A percentile compares a stretch with the other conserved stretches of the same genome.
These are phyloP conservation scores for Ceramica pisi DNA, from an alignment of 2,888 invertebrate species.

Conservation along the genomic window DNA sequence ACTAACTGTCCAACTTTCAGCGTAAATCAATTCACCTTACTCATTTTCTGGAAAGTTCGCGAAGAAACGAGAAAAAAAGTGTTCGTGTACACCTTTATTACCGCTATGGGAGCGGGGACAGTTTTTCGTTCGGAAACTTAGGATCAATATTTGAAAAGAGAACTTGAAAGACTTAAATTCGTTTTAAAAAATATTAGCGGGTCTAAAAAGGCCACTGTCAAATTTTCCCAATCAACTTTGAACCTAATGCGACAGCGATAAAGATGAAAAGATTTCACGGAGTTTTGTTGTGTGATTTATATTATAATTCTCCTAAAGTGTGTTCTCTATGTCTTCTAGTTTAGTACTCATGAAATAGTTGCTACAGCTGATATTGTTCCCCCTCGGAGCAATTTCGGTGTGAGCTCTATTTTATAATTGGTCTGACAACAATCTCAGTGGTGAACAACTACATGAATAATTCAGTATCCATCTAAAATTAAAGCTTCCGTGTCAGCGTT, in stretches of 20 bases:
- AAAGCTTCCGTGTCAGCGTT: slow-evolving; percentile 40
- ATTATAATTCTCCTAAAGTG: too few species aligned
- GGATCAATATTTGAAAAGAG: slow-evolving; percentile 29
- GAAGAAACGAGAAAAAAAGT: slow-evolving; percentile 64
- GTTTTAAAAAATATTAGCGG: too few species aligned
- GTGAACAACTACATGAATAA: slow-evolving; percentile 40
- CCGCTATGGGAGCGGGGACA: slow-evolving; percentile 62
- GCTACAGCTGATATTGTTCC: slow-evolving; percentile 13
- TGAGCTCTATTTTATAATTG: slow-evolving; percentile 29
- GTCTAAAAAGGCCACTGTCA: too few species aligned
- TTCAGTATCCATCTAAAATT: slow-evolving; percentile 47
- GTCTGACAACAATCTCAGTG: slow-evolving; percentile 35
- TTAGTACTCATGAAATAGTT: neutral
- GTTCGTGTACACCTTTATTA: slow-evolving; percentile 64
- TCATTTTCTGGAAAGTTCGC: slow-evolving; percentile 62
- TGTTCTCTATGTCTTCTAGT: slow-evolving; percentile 19
- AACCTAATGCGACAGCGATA: too few species aligned
- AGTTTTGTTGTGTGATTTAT: too few species aligned
- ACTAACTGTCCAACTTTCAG: slow-evolving; percentile 74
- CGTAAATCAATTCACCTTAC: slow-evolving; percentile 76
- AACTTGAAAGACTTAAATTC: slow-evolving; percentile 27
- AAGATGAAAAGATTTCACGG: too few species aligned
- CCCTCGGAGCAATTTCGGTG: slow-evolving; percentile 21
- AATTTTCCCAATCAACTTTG: too few species aligned
- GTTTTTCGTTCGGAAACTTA: slow-evolving; percentile 47